phyloP scores from a whole-genome alignment of 2,113 vertebrate species.

The Triplophysa dalaica region DNA sequence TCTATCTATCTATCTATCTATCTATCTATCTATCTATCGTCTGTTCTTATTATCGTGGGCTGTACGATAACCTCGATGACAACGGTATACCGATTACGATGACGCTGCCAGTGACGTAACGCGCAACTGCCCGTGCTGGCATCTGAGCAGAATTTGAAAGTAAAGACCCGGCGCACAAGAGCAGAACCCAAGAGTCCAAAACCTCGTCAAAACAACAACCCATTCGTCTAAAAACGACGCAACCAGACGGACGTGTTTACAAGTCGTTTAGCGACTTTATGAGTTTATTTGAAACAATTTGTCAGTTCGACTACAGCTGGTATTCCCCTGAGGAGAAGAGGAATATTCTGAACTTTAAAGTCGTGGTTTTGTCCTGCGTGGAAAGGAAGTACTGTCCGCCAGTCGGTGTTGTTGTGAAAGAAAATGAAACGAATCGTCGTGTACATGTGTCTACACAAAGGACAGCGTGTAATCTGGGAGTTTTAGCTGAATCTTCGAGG shows the following conservation, averaged over 20 bases:
- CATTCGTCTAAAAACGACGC: background rate
- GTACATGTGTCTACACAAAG: background rate
- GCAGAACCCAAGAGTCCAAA: background rate
- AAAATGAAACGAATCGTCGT: background rate
- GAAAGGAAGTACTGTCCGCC: background rate
- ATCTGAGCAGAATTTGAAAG: slow-evolving; percentile 25
- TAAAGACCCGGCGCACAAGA: slow-evolving; percentile 7
- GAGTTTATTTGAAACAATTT: background rate
- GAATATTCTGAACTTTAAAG: background rate
- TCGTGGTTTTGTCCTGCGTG: background rate
- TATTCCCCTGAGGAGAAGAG: slow-evolving; percentile 14
- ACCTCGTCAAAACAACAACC: background rate
- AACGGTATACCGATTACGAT: background rate
- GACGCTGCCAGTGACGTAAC: slow-evolving; percentile 14
- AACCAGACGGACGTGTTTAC: background rate
- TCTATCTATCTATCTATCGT: background rate
- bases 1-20: background rate
- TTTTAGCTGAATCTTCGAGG: slow-evolving; percentile 4
- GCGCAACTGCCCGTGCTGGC: background rate
- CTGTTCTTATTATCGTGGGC: background rate
- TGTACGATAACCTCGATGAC: background rate
- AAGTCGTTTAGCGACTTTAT: too few relatives aligned
- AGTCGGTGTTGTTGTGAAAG: background rate
- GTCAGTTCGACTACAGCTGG: background rate
- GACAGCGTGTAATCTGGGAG: background rate